These are phyloP conservation scores for Atta texana DNA, from an alignment of 1,140 invertebrate species.

Conservation along the genomic window DNA sequence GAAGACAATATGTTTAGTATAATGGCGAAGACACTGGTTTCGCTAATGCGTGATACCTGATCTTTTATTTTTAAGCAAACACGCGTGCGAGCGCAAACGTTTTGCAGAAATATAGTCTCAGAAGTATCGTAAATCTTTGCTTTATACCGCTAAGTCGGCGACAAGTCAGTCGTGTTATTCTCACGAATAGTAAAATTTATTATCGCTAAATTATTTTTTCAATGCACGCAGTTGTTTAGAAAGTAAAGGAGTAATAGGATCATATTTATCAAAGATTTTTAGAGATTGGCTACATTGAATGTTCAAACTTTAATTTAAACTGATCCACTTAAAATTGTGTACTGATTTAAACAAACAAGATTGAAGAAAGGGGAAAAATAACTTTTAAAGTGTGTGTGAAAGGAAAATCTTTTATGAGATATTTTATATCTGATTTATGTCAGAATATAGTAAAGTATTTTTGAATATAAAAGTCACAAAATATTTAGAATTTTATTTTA, in stretches of 20 bases:
- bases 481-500: background rate
- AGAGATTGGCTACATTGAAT: background rate
- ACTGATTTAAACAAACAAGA: background rate
- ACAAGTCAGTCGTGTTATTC: slow-evolving; percentile 39
- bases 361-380: background rate
- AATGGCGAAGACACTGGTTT: slow-evolving; percentile 20
- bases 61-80: background rate
- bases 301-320: background rate
- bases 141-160: slow-evolving; percentile 4
- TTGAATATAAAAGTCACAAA: background rate
- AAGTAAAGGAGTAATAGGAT: slow-evolving; percentile 17
- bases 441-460: background rate
- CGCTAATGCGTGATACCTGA: slow-evolving; percentile 2
- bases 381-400: background rate
- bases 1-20: background rate
- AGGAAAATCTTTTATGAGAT: background rate
- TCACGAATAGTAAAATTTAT: slow-evolving; percentile 62
- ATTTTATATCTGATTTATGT: background rate
- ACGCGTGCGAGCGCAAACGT: background rate
- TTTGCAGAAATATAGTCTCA: background rate
- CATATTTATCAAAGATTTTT: slow-evolving; percentile 11
- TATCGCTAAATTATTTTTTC: background rate
- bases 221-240: background rate
- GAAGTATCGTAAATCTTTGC: slow-evolving; percentile 51
- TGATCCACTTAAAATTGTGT: background rate